phyloP scores from a whole-genome alignment of 2,113 vertebrate genomes.

The Micromys minutus region DNA sequence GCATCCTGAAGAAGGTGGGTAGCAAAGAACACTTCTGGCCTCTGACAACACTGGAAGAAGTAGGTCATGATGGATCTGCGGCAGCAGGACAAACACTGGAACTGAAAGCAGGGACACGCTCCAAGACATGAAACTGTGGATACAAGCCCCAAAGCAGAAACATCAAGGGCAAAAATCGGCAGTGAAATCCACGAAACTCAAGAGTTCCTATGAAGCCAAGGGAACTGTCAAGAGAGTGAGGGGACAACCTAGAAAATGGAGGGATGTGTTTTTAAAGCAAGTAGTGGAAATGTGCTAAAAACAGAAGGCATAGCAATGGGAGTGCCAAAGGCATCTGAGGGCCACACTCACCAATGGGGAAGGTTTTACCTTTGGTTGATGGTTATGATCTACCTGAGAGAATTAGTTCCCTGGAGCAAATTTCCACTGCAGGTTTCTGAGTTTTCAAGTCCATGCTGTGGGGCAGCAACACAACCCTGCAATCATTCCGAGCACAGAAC shows the following conservation, averaged over 20 bases:
- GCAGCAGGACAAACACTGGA: not conserved
- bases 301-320: not conserved
- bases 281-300: not conserved
- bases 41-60: not conserved
- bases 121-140: not conserved
- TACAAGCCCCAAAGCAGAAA: not conserved
- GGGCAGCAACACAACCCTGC: not conserved
- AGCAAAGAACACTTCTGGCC: not conserved
- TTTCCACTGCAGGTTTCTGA: not conserved
- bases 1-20: not conserved
- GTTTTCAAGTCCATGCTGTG: not conserved
- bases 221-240: not conserved
- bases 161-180: not conserved
- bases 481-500: not conserved
- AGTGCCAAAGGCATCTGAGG: not conserved
- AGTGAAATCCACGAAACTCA: not conserved
- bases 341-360: not conserved
- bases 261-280: not conserved
- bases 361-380: accelerated
- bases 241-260: not conserved
- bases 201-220: not conserved
- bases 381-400: not conserved
- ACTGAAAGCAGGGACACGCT: not conserved
- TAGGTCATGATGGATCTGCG: not conserved
- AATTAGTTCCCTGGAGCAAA: not conserved